Evolutionary conservation across 2,113 vertebrate species (phyloP), one percentile per base, ranked within the genome.

Genomic region (Pterophyllum scalare): DNA sequence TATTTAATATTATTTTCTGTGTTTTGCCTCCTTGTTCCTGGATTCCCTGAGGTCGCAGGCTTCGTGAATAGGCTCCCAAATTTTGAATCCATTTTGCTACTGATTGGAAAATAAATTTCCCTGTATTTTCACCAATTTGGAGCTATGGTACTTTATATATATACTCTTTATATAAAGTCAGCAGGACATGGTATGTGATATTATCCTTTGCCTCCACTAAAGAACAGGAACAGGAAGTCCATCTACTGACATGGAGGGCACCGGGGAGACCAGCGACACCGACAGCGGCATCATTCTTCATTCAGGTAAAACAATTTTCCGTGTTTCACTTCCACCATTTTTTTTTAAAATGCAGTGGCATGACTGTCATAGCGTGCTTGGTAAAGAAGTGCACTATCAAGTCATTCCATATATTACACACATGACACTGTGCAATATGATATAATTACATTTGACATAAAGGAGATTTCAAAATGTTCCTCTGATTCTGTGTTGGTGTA

Each of bases 281-380:
- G 97, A 98, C 94, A 97, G 97, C 1, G 97, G 97, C 64, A 96
- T 97, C 93, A 97, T 97, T 88, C 94, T 97, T 81, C 96, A 97
- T 89, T 97, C 97, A 81, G 96, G 97, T 97, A 95, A 94, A 75
- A 61, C 26, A 28, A 20, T n/a, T 24, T 60, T 67, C 1, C 8
- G n/a, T 81, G 49, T 19, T 19, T 70, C 43, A 14, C 40, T 43
- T 13, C 4, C 40, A 13, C 4, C 40, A 13, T 4, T 43, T 12
- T 38, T 43, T 56, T 54, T 65, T 19, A 26, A 19, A 70, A 52
- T 70, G 14, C 14, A 59, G 57, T 1, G 3, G 56, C n/a, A 57
- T 3, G 5, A 14, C 12, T 24, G n/a, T 28, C 65, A 70, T 38
- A 62, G 33, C 65, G 31, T 1, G 1, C 15, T 72, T 31, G 7